Base-by-base conservation (phyloP, 2,797 vertebrate species). In the Rhynchonycteris naso region DNA sequence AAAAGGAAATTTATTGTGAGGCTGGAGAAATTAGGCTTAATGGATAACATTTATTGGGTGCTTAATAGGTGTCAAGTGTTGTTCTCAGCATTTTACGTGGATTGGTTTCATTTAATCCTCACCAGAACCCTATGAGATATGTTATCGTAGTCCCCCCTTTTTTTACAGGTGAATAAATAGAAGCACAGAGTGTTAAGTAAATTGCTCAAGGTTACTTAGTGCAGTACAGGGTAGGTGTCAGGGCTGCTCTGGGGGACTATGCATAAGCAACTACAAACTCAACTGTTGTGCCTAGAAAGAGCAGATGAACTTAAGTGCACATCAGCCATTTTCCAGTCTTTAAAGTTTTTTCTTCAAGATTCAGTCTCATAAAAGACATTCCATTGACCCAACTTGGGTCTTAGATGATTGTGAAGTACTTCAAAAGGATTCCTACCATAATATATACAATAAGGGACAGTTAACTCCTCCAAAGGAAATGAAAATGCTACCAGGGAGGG, bases 31-130 rank as follows among this genome's bases (percentile, higher is more conserved):
- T n/a, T 35, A 83, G 63, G 50, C n/a, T 91, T 89, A 94, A 63
- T 79, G 50, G 47, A 18, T 28, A 94, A 28, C 30, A 69, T 84
- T 84, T 93, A 68, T 72, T 84, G 50, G 33, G 58, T 90, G n/a
- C 8, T 91, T 82, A 90, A 33, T 35, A 95, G 89, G 35, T 65
- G 16, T 38, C 75, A 75, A 59, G 66, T 86, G 54, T 52, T 93
- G 19, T 85, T 74, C 33, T 89, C 65, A 71, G 75, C 5, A 30
- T 30, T 90, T 89, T 76, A 76, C 19, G 38, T n/a, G 16, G 21
- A 50, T 86, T 93, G 24, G 24, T 89, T 63, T 86, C 61, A 75
- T 71, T 91, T 71, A 84, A 88, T 81, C 22, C 63, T 91, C 15
- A 76, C 43, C 30, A 76, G 26, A 58, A 66, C 2, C 16, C 12